Percentiles rank a stretch among this genome's conserved stretches.
Evolutionary conservation across 2,888 invertebrate genomes (phyloP).

Genomic region (Drosophila mettleri): DNA sequence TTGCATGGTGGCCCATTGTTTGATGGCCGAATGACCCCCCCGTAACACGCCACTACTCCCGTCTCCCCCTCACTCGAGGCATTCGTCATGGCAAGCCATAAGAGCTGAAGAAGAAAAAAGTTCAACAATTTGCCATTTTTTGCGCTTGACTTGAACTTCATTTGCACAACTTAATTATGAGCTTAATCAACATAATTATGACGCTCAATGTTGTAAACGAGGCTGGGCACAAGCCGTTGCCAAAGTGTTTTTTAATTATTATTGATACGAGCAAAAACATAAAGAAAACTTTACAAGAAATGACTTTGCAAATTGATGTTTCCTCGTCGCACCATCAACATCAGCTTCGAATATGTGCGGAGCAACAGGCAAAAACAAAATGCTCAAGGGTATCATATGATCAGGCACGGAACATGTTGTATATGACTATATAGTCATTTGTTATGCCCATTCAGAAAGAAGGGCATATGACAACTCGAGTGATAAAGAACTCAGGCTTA

Average conservation of each 20-base stretch:
- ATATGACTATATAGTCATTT: neutral
- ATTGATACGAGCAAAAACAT: conserved; percentile 32
- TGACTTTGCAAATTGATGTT: conserved; percentile 25
- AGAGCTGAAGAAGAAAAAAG: neutral
- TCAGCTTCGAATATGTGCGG: neutral
- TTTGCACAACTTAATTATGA: conserved; percentile 17
- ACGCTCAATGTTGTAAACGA: conserved; percentile 33
- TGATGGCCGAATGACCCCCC: conserved; percentile 12
- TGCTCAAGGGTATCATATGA: neutral
- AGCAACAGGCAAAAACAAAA: neutral
- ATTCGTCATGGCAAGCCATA: conserved; percentile 51
- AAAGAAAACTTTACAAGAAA: conserved; percentile 10
- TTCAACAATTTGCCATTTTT: conserved; percentile 45
- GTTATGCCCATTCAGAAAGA: no score
- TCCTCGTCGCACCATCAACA: conserved; percentile 2
- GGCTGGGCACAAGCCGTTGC: conserved; percentile 35
- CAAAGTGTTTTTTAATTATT: conserved; percentile 75
- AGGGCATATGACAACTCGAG: no score
- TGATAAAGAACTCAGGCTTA: no score
- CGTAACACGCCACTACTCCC: neutral
- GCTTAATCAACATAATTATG: conserved; percentile 14
- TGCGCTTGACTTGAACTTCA: conserved; percentile 45
- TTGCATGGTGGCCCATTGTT: conserved; percentile 58
- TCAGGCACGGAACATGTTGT: neutral
- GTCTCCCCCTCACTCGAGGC: conserved; percentile 7